Percentiles rank a stretch among this genome's conserved stretches.
Conservation (phyloP, 1,140 invertebrate species). For the Laupala kohalensis region DNA sequence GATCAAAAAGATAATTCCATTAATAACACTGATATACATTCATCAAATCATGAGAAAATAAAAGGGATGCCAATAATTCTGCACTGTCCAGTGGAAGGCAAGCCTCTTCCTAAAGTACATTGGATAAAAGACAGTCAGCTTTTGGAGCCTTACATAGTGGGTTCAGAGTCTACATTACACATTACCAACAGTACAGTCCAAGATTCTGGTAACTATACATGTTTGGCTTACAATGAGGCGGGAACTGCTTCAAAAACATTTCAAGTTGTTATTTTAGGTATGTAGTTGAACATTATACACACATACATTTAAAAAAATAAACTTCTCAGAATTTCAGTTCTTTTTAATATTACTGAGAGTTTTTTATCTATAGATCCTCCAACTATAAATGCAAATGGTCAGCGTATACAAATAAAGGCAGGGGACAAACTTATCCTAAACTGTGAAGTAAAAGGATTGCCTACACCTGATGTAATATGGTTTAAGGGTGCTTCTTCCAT, state of each 20-base stretch:
- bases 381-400: background rate
- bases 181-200: conserved; percentile 5
- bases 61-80: conserved; percentile 16
- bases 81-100: conserved; percentile 16
- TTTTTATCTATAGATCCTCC: background rate
- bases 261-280: conserved; percentile 16
- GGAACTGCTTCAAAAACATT: conserved; percentile 15
- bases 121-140: conserved; percentile 17
- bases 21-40: background rate
- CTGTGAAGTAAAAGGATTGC: conserved; percentile 15
- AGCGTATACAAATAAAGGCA: background rate
- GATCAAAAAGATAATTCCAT: background rate
- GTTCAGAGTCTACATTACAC: conserved; percentile 5
- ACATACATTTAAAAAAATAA: background rate
- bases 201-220: conserved; percentile 21
- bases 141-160: background rate
- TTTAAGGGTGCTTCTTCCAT: conserved; percentile 12
- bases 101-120: conserved; percentile 11
- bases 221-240: conserved; percentile 19
- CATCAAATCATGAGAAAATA: conserved; percentile 12
- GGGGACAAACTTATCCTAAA: conserved; percentile 11
- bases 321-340: background rate
- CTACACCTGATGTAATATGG: conserved; percentile 15
- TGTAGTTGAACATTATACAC: background rate
- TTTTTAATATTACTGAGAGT: background rate